Evolutionary conservation across 2,113 vertebrate species (phyloP).

Genomic region (Oreochromis spilurus): DNA sequence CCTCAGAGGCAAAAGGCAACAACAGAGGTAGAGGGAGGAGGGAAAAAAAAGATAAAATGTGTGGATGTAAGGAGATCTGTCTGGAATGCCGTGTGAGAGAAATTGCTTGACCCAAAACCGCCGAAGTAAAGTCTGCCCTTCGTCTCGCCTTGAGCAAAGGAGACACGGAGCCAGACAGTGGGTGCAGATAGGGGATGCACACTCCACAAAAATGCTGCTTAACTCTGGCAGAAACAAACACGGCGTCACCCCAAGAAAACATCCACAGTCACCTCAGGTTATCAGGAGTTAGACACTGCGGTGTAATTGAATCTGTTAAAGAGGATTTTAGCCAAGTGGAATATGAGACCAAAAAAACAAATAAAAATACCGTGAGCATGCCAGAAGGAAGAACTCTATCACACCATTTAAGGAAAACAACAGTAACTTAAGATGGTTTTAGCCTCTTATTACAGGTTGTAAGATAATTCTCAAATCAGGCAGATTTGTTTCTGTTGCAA

Average conservation of each 20-base stretch:
- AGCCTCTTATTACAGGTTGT: neutral
- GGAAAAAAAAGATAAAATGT: neutral
- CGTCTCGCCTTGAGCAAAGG: neutral
- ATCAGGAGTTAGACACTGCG: neutral
- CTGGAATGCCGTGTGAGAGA: slow-evolving; percentile 54
- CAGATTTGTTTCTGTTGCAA: neutral
- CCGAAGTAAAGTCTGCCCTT: slow-evolving; percentile 9
- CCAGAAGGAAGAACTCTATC: neutral
- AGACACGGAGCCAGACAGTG: slow-evolving; percentile 31
- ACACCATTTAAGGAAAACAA: neutral
- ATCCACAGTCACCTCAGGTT: neutral
- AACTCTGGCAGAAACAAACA: neutral
- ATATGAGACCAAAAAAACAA: neutral
- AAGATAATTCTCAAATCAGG: neutral
- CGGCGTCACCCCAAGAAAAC: neutral
- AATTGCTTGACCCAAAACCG: slow-evolving; percentile 44
- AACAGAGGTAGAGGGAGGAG: neutral
- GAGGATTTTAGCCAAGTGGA: neutral
- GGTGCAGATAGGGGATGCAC: slow-evolving; percentile 1
- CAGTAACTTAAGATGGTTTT: neutral
- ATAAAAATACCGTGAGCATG: neutral
- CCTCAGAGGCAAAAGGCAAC: neutral
- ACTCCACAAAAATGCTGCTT: slow-evolving; percentile 22
- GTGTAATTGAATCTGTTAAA: neutral
- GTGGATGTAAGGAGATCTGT: slow-evolving; percentile 49